Evolutionary conservation across 2,113 vertebrate genomes (phyloP), one percentile per base, ranked within the genome.

Genomic region (Halichoeres trimaculatus): DNA sequence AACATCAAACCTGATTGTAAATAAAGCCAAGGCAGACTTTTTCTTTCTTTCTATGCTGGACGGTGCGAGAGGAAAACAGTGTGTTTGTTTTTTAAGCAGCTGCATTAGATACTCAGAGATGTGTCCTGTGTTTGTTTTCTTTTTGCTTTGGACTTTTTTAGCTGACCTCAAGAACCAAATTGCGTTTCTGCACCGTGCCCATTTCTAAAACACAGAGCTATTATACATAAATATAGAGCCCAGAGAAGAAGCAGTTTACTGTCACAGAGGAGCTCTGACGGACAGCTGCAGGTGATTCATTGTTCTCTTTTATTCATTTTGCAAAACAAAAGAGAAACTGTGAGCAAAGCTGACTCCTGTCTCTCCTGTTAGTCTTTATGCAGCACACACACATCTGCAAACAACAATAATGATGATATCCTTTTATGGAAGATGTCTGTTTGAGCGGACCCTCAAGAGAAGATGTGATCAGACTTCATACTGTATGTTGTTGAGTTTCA

Each of bases 1-100:
- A 58, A 73, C 60, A 41, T 85, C 83, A 86, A 89, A 89, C 86
- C 86, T 90, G 75, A 89, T 54, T 90, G 90, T 90, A 90, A 84
- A 88, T 88, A 81, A 43, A 64, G 57, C 17, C 1, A 50, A 65
- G 55, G 48, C 61, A 72, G 54, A 50, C 1, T 48, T 20, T 71
- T 51, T 69, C 14, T 41, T 74, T 51, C 69, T 30, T 30, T n/a
- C n/a, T n/a, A 74, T 22, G 47, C 50, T 64, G 38, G 50, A 22
- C 12, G 11, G 64, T 24, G 62, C 73, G 72, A 14, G 45, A 48
- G 65, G 65, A 82, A 17, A 13, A 52, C 19, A n/a, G 67, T 65
- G 63, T 78, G 65, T 66, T 87, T 78, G 65, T 66, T 87, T 87
- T 74, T 34, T 17, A 57, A 78, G 51, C 72, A 55, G 83, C 78